Evolutionary conservation across 2,797 vertebrate species (phyloP), one percentile per base, ranked within the genome.

Genomic region (Lacerta agilis): DNA sequence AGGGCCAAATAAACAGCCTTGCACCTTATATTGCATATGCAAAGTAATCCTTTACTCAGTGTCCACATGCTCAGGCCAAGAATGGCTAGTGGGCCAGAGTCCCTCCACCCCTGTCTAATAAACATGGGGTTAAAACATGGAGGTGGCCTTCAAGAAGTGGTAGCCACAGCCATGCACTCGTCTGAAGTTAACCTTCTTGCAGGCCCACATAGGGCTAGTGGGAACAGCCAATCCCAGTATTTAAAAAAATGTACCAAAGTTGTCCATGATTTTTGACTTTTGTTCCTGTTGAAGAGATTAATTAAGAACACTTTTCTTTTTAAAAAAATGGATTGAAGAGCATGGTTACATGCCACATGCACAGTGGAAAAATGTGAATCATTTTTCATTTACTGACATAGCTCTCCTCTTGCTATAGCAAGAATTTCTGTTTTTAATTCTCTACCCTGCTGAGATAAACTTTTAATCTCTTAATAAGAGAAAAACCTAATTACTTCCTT

Each of bases 401-500:
- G 27, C 11, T 69, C 13, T 13, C 20, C 29, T 69, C 7, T 69
- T 69, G 43, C 36, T 92, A 83, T 72, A 89, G 86, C 29, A 92
- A 83, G 82, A 88, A 88, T 61, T 89, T 38, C 71, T 78, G 36
- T 90, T 94, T 95, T 93, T 91, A 82, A 55, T 55, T 87, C 86
- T 90, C 77, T 29, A 94, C 81, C 90, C 91, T 91, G 92, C 86
- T 88, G 94, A 94, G 90, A 91, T 87, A 93, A 94, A 93, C 82
- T 93, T 94, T 75, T 90, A 89, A 93, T 92, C 86, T 91, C 90
- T 93, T 92, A 92, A 92, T 20, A 55, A 82, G 85, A 75, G 92
- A 92, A 93, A 92, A 94, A 27, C 82, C 85, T 55, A 93, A 93
- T 91, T 92, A 93, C 77, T 88, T 93, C 89, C 91, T 85, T 79